Evolutionary conservation across 1,140 invertebrate genomes (phyloP), one percentile per base, ranked within the genome.

Genomic region (Trachymyrmex septentrionalis): DNA sequence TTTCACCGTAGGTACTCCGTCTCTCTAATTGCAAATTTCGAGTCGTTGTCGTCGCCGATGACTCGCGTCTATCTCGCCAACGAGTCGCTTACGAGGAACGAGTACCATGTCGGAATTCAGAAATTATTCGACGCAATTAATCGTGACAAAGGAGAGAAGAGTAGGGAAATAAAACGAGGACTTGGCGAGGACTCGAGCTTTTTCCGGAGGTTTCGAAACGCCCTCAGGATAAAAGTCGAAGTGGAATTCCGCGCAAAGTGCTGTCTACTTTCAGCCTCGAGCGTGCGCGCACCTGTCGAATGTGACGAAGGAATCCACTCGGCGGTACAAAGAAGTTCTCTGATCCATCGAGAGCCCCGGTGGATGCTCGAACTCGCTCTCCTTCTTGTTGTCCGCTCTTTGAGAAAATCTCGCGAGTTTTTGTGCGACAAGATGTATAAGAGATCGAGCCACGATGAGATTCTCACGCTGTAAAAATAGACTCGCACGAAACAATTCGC

Each of bases 1-100:
- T 81, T 84, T 78, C 38, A 82, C 50, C 53, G 64, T n/a, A 19
- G 80, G 5, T 27, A 64, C 59, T 89, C 76, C 75, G 72, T 77
- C 38, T 80, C 57, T 24, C 66, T 34, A 72, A 73, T 72, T 67
- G 71, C 77, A 21, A 86, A 84, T 78, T 66, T 86, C 75, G 38
- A 59, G 88, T 59, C 50, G 72, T 86, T 89, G 88, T 77, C 88
- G 85, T 88, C 84, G 88, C 64, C 85, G 85, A 89, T 89, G 88
- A 84, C 71, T 78, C 82, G 82, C 69, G 55, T 73, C 19, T 63
- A 30, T 73, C 80, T 73, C 55, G 69, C 55, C 53, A 9, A 50
- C 69, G 69, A 61, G 16, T 50, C 38, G 55, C n/a, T n/a, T 55
- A 27, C 77, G 64, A 38, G 14, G 2, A 50, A 34, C 38, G 63